Percentiles rank a stretch among this genome's conserved stretches.
Evolutionary conservation across 2,888 invertebrate species (phyloP).

Genomic region (Steinernema scapterisci): DNA sequence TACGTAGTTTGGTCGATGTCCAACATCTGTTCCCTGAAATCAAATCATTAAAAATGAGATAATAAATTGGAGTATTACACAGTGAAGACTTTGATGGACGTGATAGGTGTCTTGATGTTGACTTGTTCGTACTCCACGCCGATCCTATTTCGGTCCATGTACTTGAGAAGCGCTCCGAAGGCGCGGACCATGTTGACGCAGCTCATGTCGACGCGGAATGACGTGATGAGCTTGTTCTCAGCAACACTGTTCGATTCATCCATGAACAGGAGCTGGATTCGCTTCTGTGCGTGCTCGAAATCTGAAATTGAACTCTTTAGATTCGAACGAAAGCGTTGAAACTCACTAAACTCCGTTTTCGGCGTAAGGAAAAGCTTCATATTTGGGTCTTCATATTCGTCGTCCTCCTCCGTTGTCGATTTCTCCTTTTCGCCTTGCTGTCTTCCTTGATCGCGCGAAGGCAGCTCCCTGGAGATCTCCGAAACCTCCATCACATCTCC

Average conservation of each 20-base stretch:
- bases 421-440: slow-evolving; percentile 7
- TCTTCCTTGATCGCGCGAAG: no score
- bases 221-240: slow-evolving; percentile 40
- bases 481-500: background rate
- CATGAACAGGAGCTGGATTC: slow-evolving; percentile 37
- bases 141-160: slow-evolving; percentile 56
- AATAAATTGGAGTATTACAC: slow-evolving; percentile 33
- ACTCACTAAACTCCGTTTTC: slow-evolving; percentile 43
- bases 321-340: background rate
- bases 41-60: background rate
- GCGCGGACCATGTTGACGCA: slow-evolving; percentile 52
- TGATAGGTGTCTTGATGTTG: slow-evolving; percentile 49
- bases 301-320: slow-evolving; percentile 34
- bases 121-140: slow-evolving; percentile 59
- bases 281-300: slow-evolving; percentile 35
- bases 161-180: slow-evolving; percentile 60
- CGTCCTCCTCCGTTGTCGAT: slow-evolving; percentile 34
- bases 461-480: no score
- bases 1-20: slow-evolving; percentile 59
- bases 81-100: slow-evolving; percentile 44
- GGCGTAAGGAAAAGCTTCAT: slow-evolving; percentile 45
- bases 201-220: slow-evolving; percentile 48
- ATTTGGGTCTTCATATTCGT: slow-evolving; percentile 32
- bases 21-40: slow-evolving; percentile 55
- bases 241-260: slow-evolving; percentile 40